A percentile compares a stretch with the other conserved stretches of the same genome.
These are phyloP conservation scores for Lutraria rhynchaena DNA, from an alignment of 1,140 invertebrate species.

Conservation along the genomic window DNA sequence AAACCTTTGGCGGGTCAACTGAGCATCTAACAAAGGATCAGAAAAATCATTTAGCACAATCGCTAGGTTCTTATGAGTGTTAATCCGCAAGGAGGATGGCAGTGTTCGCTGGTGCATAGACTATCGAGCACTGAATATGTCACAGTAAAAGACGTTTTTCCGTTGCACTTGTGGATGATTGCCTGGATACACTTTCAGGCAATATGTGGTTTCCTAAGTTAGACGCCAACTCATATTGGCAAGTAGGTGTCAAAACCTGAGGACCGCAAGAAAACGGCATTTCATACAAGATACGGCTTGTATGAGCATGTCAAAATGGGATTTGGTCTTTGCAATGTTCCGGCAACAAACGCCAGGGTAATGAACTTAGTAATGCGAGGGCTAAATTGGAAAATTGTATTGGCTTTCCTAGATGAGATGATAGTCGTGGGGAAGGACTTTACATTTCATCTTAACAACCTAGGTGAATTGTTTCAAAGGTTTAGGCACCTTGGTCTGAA, in stretches of 20 bases:
- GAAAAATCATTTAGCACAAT: neutral
- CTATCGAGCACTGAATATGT: constrained; percentile 20
- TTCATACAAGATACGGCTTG: constrained; percentile 8
- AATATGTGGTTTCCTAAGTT: constrained; percentile 38
- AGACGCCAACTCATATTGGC: constrained; percentile 19
- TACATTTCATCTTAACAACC: constrained; percentile 17
- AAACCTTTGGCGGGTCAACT: neutral
- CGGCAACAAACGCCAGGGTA: constrained; percentile 27
- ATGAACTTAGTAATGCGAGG: constrained; percentile 48
- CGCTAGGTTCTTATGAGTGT: neutral
- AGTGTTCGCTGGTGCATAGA: constrained; percentile 20
- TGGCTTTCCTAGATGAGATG: constrained; percentile 63
- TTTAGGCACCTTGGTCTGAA: constrained; percentile 43
- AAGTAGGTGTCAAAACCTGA: neutral
- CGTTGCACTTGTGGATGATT: constrained; percentile 66
- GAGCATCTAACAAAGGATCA: neutral
- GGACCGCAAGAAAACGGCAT: neutral
- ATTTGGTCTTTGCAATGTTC: constrained; percentile 52
- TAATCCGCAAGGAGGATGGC: constrained; percentile 25
- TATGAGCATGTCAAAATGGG: constrained; percentile 35
- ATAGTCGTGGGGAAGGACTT: constrained; percentile 47
- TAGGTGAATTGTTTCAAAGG: constrained; percentile 34
- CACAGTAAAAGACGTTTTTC: constrained; percentile 79
- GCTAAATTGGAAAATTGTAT: constrained; percentile 44
- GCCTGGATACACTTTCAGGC: constrained; percentile 43